A percentile compares a stretch with the other conserved stretches of the same genome.
Conservation (phyloP, 2,888 invertebrate genomes). For the Xanthostigma xanthostigma region DNA sequence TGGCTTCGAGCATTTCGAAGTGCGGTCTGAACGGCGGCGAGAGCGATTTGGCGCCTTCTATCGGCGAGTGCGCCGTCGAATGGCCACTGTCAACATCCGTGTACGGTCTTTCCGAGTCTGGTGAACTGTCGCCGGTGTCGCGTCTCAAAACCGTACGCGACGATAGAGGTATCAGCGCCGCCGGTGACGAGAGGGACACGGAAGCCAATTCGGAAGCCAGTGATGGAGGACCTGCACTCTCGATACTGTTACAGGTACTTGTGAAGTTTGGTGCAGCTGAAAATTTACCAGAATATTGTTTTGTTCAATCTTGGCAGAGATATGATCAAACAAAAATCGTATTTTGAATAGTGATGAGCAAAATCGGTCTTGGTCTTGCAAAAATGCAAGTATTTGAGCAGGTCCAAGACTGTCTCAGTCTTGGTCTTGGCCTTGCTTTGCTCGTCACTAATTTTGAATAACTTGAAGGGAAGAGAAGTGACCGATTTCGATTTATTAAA, state of each 20-base stretch:
- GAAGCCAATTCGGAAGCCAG: slow-evolving; percentile 23
- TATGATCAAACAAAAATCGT: not conserved
- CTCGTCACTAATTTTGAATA: too few relatives aligned
- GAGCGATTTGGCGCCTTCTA: slow-evolving; percentile 73
- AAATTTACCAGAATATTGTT: not conserved
- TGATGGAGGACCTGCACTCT: slow-evolving; percentile 19
- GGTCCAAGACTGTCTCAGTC: too few relatives aligned
- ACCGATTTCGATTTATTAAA: too few relatives aligned
- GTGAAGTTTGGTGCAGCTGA: not conserved
- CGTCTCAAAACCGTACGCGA: slow-evolving; percentile 56
- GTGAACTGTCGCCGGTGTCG: slow-evolving; percentile 66
- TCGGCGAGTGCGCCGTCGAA: slow-evolving; percentile 80
- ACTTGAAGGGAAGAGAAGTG: too few relatives aligned
- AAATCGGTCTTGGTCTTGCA: too few relatives aligned
- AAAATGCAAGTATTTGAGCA: too few relatives aligned
- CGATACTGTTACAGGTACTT: slow-evolving; percentile 1
- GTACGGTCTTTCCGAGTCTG: slow-evolving; percentile 71
- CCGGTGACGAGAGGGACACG: slow-evolving; percentile 16
- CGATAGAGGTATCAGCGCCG: slow-evolving; percentile 7
- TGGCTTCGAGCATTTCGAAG: slow-evolving; percentile 78
- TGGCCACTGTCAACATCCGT: slow-evolving; percentile 78
- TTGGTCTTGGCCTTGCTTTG: too few relatives aligned
- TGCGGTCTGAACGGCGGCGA: slow-evolving; percentile 49
- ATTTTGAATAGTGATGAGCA: too few relatives aligned
- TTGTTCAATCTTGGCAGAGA: not conserved